These are phyloP conservation scores for Diorhabda carinulata DNA, from an alignment of 1,140 invertebrate genomes.

Conservation along the genomic window DNA sequence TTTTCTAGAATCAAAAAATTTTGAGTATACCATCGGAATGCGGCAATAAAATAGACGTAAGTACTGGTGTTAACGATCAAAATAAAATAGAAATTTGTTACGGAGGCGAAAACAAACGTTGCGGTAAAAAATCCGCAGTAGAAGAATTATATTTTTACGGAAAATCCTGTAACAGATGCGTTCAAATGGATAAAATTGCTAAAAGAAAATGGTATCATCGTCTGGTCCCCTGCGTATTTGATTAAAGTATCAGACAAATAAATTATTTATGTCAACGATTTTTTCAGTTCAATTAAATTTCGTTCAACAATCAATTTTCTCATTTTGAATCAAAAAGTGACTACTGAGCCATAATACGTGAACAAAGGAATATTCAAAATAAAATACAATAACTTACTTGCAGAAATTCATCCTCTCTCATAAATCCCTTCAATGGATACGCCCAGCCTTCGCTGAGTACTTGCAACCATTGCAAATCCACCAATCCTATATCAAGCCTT, in stretches of 20 bases:
- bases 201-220: neutral
- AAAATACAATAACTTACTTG: slow-evolving; percentile 55
- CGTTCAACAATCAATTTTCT: no score
- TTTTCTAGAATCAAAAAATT: no score
- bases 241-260: no score
- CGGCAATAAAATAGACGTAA: no score
- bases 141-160: neutral
- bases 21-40: no score
- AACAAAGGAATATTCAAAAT: no score
- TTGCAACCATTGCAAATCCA: slow-evolving; percentile 96
- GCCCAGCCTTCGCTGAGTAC: slow-evolving; percentile 98
- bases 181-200: neutral
- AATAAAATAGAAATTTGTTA: no score
- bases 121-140: neutral
- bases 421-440: slow-evolving; percentile 90
- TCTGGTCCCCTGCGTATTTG: neutral
- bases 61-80: no score
- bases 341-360: no score
- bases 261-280: no score
- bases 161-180: neutral
- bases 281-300: no score
- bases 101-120: neutral
- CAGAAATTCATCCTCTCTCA: slow-evolving; percentile 92
- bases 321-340: no score
- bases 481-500: slow-evolving; percentile 67